Evolutionary conservation across 2,888 invertebrate species (phyloP).

Genomic region (Osmoderma eremita): DNA sequence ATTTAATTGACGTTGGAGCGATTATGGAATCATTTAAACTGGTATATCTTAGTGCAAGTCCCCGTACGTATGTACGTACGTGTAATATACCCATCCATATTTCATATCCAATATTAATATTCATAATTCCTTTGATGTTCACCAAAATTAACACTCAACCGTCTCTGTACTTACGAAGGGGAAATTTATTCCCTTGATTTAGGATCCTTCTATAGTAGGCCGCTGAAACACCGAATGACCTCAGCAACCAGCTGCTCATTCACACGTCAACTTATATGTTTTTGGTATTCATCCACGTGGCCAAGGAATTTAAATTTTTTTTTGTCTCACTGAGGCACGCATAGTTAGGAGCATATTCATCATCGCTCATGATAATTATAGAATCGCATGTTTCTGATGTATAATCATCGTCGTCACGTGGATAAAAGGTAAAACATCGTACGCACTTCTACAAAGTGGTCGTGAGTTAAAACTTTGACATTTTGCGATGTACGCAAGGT

Average conservation of each 20-base stretch:
- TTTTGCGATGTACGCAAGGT: neutral
- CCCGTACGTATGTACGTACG: neutral
- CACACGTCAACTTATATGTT: too few species aligned
- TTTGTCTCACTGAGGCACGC: neutral
- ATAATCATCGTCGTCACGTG: too few species aligned
- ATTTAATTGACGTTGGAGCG: too few species aligned
- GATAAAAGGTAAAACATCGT: neutral
- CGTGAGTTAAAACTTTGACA: conserved; percentile 1
- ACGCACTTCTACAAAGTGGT: neutral
- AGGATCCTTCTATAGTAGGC: too few species aligned
- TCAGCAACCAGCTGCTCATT: too few species aligned
- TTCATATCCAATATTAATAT: conserved; percentile 23
- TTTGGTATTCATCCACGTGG: too few species aligned
- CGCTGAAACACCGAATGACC: too few species aligned
- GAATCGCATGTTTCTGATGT: neutral
- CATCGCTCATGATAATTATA: neutral
- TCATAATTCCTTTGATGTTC: conserved; percentile 2
- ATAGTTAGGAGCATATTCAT: neutral
- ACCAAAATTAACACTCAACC: neutral
- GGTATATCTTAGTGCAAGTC: neutral
- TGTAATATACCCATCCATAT: neutral
- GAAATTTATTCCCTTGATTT: neutral
- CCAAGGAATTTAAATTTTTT: neutral
- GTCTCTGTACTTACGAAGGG: neutral
- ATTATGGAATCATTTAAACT: too few species aligned